A percentile compares a stretch with the other conserved stretches of the same genome.
Evolutionary conservation across 2,797 vertebrate species (phyloP).

Genomic region (Cercopithecus petaurista): DNA sequence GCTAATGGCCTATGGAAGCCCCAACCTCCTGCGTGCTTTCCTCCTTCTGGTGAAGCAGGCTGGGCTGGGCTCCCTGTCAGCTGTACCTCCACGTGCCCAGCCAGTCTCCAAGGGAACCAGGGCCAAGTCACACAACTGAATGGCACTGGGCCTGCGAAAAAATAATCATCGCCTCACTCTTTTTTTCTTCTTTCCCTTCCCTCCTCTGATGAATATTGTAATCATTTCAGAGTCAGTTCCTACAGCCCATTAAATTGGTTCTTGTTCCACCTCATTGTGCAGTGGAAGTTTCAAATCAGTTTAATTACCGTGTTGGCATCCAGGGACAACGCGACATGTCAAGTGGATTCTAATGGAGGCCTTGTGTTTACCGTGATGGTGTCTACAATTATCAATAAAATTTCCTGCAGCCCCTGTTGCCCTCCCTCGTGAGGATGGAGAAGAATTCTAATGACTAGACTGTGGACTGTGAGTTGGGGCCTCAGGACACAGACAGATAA

Average conservation of each 20-base stretch:
- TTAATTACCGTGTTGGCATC: neutral
- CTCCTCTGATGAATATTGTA: neutral
- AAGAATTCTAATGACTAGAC: conserved; percentile 58
- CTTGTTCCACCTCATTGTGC: neutral
- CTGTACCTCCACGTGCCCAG: neutral
- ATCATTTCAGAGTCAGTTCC: neutral
- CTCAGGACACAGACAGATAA: neutral
- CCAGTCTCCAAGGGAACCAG: neutral
- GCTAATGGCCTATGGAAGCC: neutral
- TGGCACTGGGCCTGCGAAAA: neutral
- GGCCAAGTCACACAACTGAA: neutral
- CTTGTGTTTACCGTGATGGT: conserved; percentile 50
- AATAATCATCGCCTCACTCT: neutral
- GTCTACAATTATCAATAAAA: conserved; percentile 67
- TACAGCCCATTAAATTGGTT: neutral
- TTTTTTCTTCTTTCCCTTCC: neutral
- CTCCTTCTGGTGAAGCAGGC: neutral
- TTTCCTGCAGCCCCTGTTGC: conserved; percentile 55
- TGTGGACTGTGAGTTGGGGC: neutral
- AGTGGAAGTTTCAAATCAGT: neutral
- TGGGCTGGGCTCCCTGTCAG: too few species aligned
- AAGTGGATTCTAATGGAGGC: conserved; percentile 32
- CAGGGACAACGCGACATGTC: neutral
- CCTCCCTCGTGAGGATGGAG: conserved; percentile 22
- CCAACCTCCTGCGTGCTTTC: accelerated